Conservation (phyloP, 2,113 vertebrate species). For the Cettia cetti region DNA sequence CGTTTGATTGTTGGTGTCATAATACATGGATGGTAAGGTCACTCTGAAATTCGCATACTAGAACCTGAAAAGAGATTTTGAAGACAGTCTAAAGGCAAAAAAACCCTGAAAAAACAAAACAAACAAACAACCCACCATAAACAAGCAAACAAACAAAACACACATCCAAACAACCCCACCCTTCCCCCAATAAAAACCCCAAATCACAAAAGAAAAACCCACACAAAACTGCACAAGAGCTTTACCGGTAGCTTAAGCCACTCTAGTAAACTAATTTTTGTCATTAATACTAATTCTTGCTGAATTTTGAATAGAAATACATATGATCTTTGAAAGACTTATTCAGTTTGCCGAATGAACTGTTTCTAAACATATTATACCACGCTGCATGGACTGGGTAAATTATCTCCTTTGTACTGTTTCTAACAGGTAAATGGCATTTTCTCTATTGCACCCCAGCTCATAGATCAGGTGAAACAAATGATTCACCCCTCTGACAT, state of each 20-base stretch:
- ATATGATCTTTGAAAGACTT: background rate
- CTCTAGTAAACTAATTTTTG: background rate
- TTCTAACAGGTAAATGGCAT: background rate
- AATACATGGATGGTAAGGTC: background rate
- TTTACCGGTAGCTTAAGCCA: background rate
- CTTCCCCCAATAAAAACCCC: no score
- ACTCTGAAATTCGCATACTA: rapidly evolving
- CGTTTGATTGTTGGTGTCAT: background rate
- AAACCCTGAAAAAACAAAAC: background rate
- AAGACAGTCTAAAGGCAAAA: background rate
- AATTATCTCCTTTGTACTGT: background rate
- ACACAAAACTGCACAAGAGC: background rate
- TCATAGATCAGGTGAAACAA: background rate
- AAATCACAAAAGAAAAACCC: background rate
- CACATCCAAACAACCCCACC: no score
- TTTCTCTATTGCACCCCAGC: background rate
- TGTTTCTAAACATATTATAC: background rate
- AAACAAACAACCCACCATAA: background rate
- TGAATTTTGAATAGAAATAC: background rate
- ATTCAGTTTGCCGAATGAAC: background rate
- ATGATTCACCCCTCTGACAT: background rate
- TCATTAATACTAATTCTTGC: background rate
- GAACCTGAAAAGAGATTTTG: background rate
- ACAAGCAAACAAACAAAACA: background rate
- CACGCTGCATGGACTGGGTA: background rate